Evolutionary conservation across 2,113 vertebrate species (phyloP), one percentile per base, ranked within the genome.

Genomic region (Motacilla alba): DNA sequence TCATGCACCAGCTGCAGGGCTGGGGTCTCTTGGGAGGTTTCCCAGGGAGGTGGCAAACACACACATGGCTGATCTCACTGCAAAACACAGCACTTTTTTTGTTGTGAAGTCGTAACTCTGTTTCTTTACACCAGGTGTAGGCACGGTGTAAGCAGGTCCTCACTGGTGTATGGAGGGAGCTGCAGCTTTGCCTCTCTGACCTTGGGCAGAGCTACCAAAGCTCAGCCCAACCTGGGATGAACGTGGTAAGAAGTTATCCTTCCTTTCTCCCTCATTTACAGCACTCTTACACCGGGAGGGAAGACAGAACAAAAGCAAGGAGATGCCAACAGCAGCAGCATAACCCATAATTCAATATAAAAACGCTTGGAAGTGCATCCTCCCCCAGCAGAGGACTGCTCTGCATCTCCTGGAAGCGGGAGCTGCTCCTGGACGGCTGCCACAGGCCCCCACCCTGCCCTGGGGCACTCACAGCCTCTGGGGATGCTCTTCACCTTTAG

Each of bases 301-400:
- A 62, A 58, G 49, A 16, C 60, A 84, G 46, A 84, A 87, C 43
- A 63, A 59, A 53, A 72, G 52, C 8, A 0, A 4, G 35, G 79
- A 56, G 75, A 88, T 15, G 66, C 44, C 68, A 59, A 41, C 58
- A 75, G 47, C 66, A n/a, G 37, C 0, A 0, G n/a, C 1, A 0
- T 49, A 39, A 68, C 19, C 52, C 74, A 43, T 58, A 90, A 93
- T 47, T 90, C 58, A 60, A 19, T 10, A 52, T 3, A 6, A 50
- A 93, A 85, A 79, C 5, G n/a, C 68, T 5, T 43, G 70, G 67
- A 88, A 86, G 30, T 3, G 4, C 12, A 1, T 83, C 39, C 58
- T 75, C 52, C n/a, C 30, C 20, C 6, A 6, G 69, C 15, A 82
- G 41, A 80, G 73, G 43, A 83, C n/a, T 1, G 13, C 21, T 84